phyloP scores from a whole-genome alignment of 2,113 vertebrate species.

The Propithecus coquereli region DNA sequence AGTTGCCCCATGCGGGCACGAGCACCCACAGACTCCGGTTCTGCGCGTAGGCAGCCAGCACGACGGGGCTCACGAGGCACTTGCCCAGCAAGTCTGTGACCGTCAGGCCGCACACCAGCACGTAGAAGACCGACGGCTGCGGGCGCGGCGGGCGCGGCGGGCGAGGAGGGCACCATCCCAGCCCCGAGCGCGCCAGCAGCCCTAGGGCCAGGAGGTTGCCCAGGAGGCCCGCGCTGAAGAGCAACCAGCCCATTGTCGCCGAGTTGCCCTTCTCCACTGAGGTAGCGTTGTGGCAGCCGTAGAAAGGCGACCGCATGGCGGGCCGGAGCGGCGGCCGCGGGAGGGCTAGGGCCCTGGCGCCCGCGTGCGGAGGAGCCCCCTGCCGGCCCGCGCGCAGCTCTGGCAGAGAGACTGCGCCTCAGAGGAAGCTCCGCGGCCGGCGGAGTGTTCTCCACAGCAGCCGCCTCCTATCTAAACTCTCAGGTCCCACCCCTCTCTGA shows the following conservation, averaged over 20 bases:
- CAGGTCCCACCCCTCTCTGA: background rate
- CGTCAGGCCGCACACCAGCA: slow-evolving; percentile 82
- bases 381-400: background rate
- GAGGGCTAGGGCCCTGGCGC: background rate
- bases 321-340: background rate
- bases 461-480: background rate
- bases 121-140: slow-evolving; percentile 81
- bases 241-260: slow-evolving; percentile 81
- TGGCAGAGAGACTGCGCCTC: fast-evolving
- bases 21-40: slow-evolving; percentile 82
- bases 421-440: background rate
- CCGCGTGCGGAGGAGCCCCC: background rate
- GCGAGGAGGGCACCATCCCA: slow-evolving; percentile 53
- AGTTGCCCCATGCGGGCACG: background rate
- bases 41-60: slow-evolving; percentile 84
- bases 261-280: slow-evolving; percentile 73
- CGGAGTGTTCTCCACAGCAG: background rate
- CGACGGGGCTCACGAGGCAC: slow-evolving; percentile 84
- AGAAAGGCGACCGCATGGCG: slow-evolving; percentile 41
- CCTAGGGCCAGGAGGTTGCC: slow-evolving; percentile 85
- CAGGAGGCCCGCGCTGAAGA: slow-evolving; percentile 85
- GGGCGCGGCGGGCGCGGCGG: slow-evolving; percentile 39
- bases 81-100: slow-evolving; percentile 87
- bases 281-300: slow-evolving; percentile 72
- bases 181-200: slow-evolving; percentile 81